These are phyloP conservation scores for Heterotis niloticus DNA, from an alignment of 2,113 vertebrate genomes.

Conservation along the genomic window DNA sequence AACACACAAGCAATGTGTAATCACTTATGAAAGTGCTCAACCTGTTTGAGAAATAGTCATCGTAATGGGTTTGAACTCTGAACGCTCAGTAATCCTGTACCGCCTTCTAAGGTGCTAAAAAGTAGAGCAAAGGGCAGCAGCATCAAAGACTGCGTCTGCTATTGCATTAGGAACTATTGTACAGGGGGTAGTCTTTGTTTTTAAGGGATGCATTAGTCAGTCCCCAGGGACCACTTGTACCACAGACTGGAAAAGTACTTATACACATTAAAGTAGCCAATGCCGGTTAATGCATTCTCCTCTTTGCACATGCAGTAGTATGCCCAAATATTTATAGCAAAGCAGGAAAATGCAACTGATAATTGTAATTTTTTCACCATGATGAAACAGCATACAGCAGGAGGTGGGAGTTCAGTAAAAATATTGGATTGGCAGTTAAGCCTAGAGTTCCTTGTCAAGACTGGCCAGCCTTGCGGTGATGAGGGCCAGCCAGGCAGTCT, in stretches of 20 bases:
- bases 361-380: not conserved
- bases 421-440: too few relatives aligned
- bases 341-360: not conserved
- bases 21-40: not conserved
- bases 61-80: not conserved
- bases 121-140: slow-evolving; percentile 22
- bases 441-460: too few relatives aligned
- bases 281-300: not conserved
- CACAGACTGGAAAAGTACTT: not conserved
- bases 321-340: not conserved
- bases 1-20: not conserved
- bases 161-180: not conserved
- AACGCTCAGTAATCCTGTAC: not conserved
- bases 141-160: not conserved
- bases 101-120: slow-evolving; percentile 18
- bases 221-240: not conserved
- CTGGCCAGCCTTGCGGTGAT: too few relatives aligned
- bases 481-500: too few relatives aligned
- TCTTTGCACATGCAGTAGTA: not conserved
- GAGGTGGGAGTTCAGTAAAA: too few relatives aligned
- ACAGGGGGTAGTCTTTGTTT: not conserved
- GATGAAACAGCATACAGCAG: not conserved
- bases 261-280: not conserved
- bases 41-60: slow-evolving; percentile 2
- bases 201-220: not conserved